Evolutionary conservation across 2,888 invertebrate genomes (phyloP).

Genomic region (Julus scanicus): DNA sequence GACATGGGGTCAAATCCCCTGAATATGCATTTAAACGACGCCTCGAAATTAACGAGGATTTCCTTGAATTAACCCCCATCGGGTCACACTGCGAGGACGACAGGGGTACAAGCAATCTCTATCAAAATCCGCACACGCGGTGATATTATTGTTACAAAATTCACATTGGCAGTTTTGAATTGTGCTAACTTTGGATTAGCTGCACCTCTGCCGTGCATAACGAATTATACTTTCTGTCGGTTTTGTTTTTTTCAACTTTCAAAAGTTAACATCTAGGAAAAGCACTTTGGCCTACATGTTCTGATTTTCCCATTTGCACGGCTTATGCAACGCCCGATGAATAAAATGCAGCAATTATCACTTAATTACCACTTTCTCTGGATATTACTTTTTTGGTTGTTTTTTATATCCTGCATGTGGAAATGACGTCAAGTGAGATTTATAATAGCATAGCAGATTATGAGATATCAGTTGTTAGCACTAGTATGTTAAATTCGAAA

Average conservation of each 20-base stretch:
- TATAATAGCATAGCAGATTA: background rate
- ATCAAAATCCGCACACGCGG: background rate
- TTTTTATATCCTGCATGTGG: background rate
- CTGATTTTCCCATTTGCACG: background rate
- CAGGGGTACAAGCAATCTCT: background rate
- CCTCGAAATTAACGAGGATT: constrained; percentile 36
- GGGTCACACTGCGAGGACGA: background rate
- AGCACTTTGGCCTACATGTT: constrained; percentile 36
- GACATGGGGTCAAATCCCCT: background rate
- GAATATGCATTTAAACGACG: background rate
- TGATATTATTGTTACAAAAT: background rate
- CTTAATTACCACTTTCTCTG: constrained; percentile 13
- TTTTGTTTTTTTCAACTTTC: background rate
- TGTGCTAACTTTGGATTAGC: background rate
- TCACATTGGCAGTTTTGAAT: background rate
- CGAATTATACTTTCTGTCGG: background rate
- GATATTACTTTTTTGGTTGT: background rate
- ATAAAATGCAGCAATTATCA: background rate
- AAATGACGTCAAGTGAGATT: background rate
- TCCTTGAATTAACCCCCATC: constrained; percentile 15
- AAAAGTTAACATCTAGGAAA: background rate
- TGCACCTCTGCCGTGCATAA: background rate
- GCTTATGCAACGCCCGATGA: background rate
- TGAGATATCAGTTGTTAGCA: background rate
- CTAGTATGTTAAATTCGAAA: background rate